phyloP scores from a whole-genome alignment of 2,888 invertebrate species.

The Zootermopsis nevadensis region DNA sequence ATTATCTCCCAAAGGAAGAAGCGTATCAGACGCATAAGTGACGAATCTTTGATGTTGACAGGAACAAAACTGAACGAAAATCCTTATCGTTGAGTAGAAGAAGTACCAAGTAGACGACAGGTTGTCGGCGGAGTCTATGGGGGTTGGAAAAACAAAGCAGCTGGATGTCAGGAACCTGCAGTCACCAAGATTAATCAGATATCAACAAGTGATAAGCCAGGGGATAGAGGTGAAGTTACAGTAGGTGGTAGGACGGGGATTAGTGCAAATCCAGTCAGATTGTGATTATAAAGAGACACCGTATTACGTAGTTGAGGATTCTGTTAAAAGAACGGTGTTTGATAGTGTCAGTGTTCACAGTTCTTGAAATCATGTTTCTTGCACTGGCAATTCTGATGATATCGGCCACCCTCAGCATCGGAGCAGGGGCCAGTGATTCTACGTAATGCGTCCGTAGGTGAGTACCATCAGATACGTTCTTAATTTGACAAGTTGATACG shows the following conservation, averaged over 20 bases:
- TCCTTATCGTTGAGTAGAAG: not conserved
- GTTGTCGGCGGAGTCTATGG: not conserved
- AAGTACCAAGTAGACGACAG: not conserved
- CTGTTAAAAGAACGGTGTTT: conserved; percentile 48
- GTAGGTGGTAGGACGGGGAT: not conserved
- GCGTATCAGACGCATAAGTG: not conserved
- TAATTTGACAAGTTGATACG: too few species aligned
- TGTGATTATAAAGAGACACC: not conserved
- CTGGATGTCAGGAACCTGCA: not conserved
- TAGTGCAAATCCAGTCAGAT: not conserved
- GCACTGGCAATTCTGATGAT: conserved; percentile 51
- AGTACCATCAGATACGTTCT: too few species aligned
- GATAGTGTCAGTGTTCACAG: conserved; percentile 49
- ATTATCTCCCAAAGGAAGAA: not conserved
- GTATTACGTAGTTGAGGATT: not conserved
- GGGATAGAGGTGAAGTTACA: not conserved
- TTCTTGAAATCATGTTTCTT: conserved; percentile 48
- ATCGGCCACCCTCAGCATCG: conserved; percentile 46
- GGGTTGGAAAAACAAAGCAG: not conserved
- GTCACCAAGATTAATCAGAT: not conserved
- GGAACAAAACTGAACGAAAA: not conserved
- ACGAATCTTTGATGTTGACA: not conserved
- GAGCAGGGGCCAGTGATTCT: not conserved
- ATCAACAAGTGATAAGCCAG: not conserved
- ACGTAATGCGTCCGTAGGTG: too few species aligned